A percentile compares a stretch with the other conserved stretches of the same genome.
Conservation (phyloP, 2,888 invertebrate genomes). For the Eutolmus rufibarbis region DNA sequence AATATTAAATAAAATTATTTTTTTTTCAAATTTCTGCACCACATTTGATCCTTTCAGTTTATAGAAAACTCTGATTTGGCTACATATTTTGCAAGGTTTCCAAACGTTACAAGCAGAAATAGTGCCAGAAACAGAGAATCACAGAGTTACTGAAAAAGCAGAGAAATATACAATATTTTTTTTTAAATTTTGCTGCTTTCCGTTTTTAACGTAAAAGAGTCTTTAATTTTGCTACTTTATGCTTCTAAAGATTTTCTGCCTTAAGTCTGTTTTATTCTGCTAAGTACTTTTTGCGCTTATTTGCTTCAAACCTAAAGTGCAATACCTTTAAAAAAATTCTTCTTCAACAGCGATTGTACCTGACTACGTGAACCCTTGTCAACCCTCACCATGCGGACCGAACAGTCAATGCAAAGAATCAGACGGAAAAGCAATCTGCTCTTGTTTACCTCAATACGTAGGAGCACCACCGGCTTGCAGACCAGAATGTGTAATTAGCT, state of each 20-base stretch:
- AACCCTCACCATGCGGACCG: slow-evolving; percentile 81
- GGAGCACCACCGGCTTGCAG: slow-evolving; percentile 82
- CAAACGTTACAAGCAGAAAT: too few species aligned
- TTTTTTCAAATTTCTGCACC: too few species aligned
- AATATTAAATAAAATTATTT: too few species aligned
- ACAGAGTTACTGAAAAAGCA: too few species aligned
- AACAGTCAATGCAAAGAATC: slow-evolving; percentile 75
- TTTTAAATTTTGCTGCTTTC: not conserved
- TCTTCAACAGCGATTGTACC: not conserved
- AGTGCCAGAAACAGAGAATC: too few species aligned
- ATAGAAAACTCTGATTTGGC: too few species aligned
- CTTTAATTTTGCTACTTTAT: not conserved
- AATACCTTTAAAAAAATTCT: not conserved
- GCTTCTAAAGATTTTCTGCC: not conserved
- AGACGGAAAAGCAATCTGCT: slow-evolving; percentile 75
- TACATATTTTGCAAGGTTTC: too few species aligned
- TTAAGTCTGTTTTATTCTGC: not conserved
- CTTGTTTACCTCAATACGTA: slow-evolving; percentile 73
- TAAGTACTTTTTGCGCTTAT: not conserved
- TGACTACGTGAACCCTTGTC: slow-evolving; percentile 66
- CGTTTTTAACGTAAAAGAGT: not conserved
- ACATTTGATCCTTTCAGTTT: too few species aligned
- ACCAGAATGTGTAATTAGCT: slow-evolving; percentile 81
- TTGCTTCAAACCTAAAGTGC: not conserved
- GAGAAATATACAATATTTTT: too few species aligned